Evolutionary conservation across 2,113 vertebrate species (phyloP).

Genomic region (Callipepla squamata): DNA sequence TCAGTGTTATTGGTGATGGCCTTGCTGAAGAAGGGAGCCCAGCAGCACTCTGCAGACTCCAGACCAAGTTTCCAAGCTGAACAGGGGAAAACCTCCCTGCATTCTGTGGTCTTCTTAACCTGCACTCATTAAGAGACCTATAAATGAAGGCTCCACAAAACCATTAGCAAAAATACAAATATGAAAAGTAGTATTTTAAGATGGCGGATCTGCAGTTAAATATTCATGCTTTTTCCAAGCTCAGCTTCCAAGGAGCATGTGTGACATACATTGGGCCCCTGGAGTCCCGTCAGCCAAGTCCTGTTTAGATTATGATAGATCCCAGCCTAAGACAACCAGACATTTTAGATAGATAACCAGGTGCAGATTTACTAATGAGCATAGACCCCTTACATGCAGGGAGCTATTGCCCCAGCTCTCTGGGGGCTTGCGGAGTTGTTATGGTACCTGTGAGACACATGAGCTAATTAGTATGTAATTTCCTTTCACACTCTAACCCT

Average conservation of each 20-base stretch:
- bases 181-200: neutral
- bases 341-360: slow-evolving; percentile 47
- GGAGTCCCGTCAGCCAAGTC: neutral
- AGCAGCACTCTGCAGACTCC: neutral
- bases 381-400: slow-evolving; percentile 29
- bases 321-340: neutral
- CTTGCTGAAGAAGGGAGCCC: neutral
- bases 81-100: neutral
- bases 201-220: neutral
- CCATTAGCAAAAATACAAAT: neutral
- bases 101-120: neutral
- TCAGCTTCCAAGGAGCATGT: neutral
- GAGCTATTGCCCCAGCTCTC: slow-evolving; percentile 50
- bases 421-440: slow-evolving; percentile 16
- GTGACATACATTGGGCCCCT: neutral
- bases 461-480: slow-evolving; percentile 70
- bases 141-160: neutral
- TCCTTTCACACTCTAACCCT: slow-evolving; percentile 58
- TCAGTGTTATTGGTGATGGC: neutral
- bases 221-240: neutral
- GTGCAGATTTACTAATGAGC: slow-evolving; percentile 60
- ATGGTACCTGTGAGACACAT: slow-evolving; percentile 36
- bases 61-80: neutral
- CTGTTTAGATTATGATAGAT: neutral
- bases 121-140: neutral